phyloP scores from a whole-genome alignment of 2,888 invertebrate species.

The Tenthredo livida region DNA sequence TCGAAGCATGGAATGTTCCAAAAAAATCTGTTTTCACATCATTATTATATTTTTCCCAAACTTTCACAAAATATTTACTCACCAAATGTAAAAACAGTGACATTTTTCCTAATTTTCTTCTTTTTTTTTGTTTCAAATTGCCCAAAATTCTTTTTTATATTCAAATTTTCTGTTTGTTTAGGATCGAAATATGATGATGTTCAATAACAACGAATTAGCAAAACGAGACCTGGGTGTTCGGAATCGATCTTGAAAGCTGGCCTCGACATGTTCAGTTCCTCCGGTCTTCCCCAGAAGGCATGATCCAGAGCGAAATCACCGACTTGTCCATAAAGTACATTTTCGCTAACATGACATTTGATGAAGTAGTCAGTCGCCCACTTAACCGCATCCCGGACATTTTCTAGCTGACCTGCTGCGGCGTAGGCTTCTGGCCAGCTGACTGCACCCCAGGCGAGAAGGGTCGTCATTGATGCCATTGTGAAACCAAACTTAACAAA shows the following conservation, averaged over 20 bases:
- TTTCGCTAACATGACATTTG: constrained; percentile 80
- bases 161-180: background rate
- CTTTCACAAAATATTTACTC: background rate
- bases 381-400: constrained; percentile 78
- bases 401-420: constrained; percentile 77
- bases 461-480: constrained; percentile 80
- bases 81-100: background rate
- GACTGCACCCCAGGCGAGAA: constrained; percentile 80
- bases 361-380: constrained; percentile 83
- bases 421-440: constrained; percentile 79
- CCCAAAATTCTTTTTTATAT: no score
- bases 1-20: background rate
- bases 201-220: background rate
- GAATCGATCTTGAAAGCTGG: constrained; percentile 81
- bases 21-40: background rate
- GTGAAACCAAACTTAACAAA: constrained; percentile 82
- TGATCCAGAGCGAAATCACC: constrained; percentile 82
- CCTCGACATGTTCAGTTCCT: constrained; percentile 81
- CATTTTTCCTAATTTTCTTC: background rate
- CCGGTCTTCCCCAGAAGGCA: constrained; percentile 82
- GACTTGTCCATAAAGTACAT: constrained; percentile 81
- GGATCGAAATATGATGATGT: background rate
- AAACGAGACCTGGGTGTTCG: constrained; percentile 78
- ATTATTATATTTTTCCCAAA: background rate
- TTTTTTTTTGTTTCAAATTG: background rate